phyloP scores from a whole-genome alignment of 2,888 invertebrate genomes.

The Heliothis peltigera region DNA sequence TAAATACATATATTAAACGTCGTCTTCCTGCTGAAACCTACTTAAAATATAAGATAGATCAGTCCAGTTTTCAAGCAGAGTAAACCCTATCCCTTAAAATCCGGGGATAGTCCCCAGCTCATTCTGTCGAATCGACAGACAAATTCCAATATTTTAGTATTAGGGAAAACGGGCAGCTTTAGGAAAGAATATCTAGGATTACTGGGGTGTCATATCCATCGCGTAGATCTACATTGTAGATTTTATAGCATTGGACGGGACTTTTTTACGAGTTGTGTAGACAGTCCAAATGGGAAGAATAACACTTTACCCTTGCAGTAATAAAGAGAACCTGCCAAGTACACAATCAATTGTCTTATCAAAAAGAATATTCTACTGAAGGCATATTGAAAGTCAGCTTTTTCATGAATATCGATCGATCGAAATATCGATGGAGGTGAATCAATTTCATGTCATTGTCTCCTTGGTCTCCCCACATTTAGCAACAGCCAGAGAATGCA shows the following conservation, averaged over 20 bases:
- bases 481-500: slow-evolving; percentile 5
- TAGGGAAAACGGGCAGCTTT: neutral
- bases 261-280: too few species aligned
- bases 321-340: too few species aligned
- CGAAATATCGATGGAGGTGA: too few species aligned
- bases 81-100: slow-evolving; percentile 2
- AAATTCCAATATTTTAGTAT: slow-evolving; percentile 7
- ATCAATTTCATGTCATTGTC: too few species aligned
- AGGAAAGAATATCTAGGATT: slow-evolving; percentile 3
- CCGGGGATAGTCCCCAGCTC: slow-evolving; percentile 3
- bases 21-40: too few species aligned
- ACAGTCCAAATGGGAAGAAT: too few species aligned
- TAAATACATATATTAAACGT: too few species aligned
- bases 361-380: too few species aligned
- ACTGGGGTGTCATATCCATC: neutral
- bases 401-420: too few species aligned
- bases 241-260: neutral
- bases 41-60: neutral
- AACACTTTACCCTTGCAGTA: too few species aligned
- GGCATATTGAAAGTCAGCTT: too few species aligned
- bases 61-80: neutral
- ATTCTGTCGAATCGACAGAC: neutral
- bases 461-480: neutral
- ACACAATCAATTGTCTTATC: too few species aligned
- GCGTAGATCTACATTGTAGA: neutral